phyloP scores from a whole-genome alignment of 2,888 invertebrate species.

The Amphipoea oculea region DNA sequence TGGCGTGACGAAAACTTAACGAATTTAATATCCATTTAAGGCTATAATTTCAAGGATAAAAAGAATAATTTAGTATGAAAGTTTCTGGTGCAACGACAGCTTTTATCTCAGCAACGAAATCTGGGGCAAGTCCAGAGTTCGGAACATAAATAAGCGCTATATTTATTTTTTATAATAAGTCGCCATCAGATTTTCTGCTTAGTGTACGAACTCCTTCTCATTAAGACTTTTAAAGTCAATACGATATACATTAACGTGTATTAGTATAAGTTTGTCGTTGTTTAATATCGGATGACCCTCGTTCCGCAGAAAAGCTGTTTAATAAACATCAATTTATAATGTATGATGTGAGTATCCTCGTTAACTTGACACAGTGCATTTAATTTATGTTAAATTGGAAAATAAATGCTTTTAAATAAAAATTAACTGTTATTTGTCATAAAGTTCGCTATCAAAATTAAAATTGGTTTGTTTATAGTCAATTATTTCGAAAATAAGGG shows the following conservation, averaged over 20 bases:
- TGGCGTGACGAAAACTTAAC: slow-evolving; percentile 55
- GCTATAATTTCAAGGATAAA: slow-evolving; percentile 43
- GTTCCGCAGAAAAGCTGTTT: background rate
- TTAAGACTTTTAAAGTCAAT: slow-evolving; percentile 39
- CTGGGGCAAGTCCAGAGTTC: slow-evolving; percentile 73
- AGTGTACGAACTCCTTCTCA: slow-evolving; percentile 18
- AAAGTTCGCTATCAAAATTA: slow-evolving; percentile 19
- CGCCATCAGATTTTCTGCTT: slow-evolving; percentile 71
- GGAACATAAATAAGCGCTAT: slow-evolving; percentile 76
- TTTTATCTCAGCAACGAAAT: slow-evolving; percentile 73
- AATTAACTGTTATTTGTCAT: background rate
- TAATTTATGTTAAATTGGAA: slow-evolving; percentile 9
- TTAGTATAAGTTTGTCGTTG: background rate
- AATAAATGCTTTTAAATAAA: slow-evolving; percentile 11
- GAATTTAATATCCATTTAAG: slow-evolving; percentile 57
- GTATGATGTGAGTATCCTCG: background rate
- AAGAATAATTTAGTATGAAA: slow-evolving; percentile 56
- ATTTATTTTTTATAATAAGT: slow-evolving; percentile 77
- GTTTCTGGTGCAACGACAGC: slow-evolving; percentile 71
- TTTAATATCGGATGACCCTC: slow-evolving; percentile 5
- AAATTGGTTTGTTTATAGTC: slow-evolving; percentile 47
- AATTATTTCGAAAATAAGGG: slow-evolving; percentile 53
- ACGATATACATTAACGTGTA: background rate
- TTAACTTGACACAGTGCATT: slow-evolving; percentile 9
- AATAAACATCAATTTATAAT: background rate